Conservation (phyloP, 2,888 invertebrate species). For the Phaonia tiefii region DNA sequence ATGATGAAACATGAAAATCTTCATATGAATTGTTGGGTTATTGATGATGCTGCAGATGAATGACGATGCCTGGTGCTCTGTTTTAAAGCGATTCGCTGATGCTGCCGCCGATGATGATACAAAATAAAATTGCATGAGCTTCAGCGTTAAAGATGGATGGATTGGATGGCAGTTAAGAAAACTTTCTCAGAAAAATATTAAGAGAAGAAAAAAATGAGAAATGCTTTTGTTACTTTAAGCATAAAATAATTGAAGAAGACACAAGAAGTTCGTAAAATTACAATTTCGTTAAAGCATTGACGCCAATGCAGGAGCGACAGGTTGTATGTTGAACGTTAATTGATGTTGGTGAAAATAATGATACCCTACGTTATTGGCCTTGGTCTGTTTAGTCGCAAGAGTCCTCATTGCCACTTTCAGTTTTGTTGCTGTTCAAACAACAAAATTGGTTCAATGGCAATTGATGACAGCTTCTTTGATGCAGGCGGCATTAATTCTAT, state of each 20-base stretch:
- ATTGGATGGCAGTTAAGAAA: background rate
- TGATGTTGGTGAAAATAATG: too few species aligned
- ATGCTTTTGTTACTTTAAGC: conserved; percentile 32
- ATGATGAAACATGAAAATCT: conserved; percentile 18
- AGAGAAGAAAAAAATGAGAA: conserved; percentile 6
- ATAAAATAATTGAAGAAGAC: conserved; percentile 29
- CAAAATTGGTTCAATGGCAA: too few species aligned
- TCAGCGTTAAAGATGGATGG: background rate
- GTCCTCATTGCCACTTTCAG: too few species aligned
- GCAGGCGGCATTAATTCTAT: too few species aligned
- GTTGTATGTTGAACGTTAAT: background rate
- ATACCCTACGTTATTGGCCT: conserved; percentile 1
- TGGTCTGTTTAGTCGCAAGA: too few species aligned
- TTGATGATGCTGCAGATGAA: conserved; percentile 9
- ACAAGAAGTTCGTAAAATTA: background rate
- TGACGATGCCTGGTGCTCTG: background rate
- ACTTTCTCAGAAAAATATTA: conserved; percentile 52
- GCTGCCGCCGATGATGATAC: conserved; percentile 20
- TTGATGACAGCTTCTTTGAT: too few species aligned
- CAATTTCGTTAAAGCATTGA: background rate
- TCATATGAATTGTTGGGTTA: background rate
- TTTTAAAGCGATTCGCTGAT: conserved; percentile 55
- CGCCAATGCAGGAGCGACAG: background rate
- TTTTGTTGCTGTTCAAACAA: too few species aligned
- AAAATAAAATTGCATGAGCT: conserved; percentile 42